Evolutionary conservation across 1,140 invertebrate genomes (phyloP).

Genomic region (Oreohelix idahoensis): DNA sequence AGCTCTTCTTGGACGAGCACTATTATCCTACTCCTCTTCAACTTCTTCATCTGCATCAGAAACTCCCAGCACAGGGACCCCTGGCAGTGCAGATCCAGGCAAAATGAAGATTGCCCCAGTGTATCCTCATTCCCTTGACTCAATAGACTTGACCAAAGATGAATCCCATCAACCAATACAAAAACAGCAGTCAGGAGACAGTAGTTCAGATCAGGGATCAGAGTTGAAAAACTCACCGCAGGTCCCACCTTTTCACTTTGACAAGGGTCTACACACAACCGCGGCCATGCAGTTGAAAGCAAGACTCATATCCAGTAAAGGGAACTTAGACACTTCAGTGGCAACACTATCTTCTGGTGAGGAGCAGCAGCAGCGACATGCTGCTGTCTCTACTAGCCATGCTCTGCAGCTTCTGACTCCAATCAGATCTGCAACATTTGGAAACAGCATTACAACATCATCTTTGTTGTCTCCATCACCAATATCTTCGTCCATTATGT

Average conservation of each 20-base stretch:
- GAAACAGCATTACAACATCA: background rate
- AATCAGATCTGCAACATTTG: background rate
- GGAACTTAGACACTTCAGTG: background rate
- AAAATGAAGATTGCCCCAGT: background rate
- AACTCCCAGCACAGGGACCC: constrained; percentile 14
- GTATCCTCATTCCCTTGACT: background rate
- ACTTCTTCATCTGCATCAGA: constrained; percentile 17
- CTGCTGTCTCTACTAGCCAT: background rate
- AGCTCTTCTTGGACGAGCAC: background rate
- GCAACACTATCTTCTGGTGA: background rate
- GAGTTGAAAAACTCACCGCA: background rate
- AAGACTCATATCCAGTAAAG: background rate
- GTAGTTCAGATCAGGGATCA: background rate
- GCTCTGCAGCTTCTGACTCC: background rate
- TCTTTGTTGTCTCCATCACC: constrained; percentile 11
- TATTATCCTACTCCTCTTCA: constrained; percentile 16
- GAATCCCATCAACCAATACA: background rate
- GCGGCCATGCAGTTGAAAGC: background rate
- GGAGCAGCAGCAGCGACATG: background rate
- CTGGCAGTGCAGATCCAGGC: constrained; percentile 21
- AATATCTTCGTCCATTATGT: background rate
- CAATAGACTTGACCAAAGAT: background rate
- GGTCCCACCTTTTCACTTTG: background rate
- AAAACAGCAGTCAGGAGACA: background rate
- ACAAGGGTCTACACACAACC: background rate